phyloP scores from a whole-genome alignment of 2,888 invertebrate genomes.

The Bellardia bayeri region DNA sequence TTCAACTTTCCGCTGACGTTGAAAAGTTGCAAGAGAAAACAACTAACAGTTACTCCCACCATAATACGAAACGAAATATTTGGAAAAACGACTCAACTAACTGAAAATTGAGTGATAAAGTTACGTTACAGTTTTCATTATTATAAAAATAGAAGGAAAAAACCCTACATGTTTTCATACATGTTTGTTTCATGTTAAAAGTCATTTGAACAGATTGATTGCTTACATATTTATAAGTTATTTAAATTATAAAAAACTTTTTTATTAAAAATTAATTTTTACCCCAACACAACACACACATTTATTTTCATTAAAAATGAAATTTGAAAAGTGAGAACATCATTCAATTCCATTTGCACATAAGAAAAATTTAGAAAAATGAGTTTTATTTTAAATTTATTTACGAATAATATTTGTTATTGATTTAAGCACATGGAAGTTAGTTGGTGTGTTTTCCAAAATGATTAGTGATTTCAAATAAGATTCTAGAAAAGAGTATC shows the following conservation, averaged over 20 bases:
- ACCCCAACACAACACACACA: neutral
- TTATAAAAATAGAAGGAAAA: neutral
- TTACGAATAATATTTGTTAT: too few species aligned
- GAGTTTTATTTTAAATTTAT: too few species aligned
- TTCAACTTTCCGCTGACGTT: neutral
- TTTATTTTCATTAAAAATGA: slow-evolving; percentile 8
- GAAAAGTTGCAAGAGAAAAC: slow-evolving; percentile 17
- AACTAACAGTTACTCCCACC: slow-evolving; percentile 50
- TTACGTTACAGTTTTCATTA: slow-evolving; percentile 27
- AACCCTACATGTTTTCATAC: neutral
- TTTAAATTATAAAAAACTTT: slow-evolving; percentile 24
- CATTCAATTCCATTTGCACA: neutral
- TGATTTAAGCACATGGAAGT: too few species aligned
- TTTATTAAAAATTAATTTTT: slow-evolving; percentile 3
- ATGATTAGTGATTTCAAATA: too few species aligned
- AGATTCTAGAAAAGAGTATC: too few species aligned
- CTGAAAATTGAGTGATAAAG: slow-evolving; percentile 18
- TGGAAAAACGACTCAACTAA: neutral
- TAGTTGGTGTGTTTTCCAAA: too few species aligned
- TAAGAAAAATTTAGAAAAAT: too few species aligned
- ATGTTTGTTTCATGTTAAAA: slow-evolving; percentile 24
- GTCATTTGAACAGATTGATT: slow-evolving; percentile 37
- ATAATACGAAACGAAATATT: slow-evolving; percentile 27
- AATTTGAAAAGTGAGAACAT: neutral
- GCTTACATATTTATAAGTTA: slow-evolving; percentile 14